These are phyloP conservation scores for Macrophya alboannulata DNA, from an alignment of 2,888 invertebrate species.

Conservation along the genomic window DNA sequence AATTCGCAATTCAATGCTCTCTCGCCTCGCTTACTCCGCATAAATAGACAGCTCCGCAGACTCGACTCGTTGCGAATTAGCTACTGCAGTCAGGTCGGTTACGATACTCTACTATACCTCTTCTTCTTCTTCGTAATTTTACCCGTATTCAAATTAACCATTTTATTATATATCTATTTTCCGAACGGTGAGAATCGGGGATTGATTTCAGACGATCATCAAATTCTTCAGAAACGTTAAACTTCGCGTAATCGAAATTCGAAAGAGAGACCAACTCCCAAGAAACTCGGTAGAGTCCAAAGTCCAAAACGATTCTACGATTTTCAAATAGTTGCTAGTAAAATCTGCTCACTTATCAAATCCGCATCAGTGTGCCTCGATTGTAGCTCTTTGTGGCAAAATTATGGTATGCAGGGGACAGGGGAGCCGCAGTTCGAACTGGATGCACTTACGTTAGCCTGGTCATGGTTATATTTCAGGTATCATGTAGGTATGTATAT, in stretches of 20 bases:
- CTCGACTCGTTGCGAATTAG: conserved; percentile 23
- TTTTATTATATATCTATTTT: no score
- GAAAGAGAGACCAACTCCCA: no score
- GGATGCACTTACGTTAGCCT: neutral
- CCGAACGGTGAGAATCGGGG: no score
- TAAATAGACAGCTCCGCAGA: conserved; percentile 69
- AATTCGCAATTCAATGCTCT: conserved; percentile 72
- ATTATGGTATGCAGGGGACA: neutral
- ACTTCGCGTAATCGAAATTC: no score
- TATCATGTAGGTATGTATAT: neutral
- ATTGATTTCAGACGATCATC: no score
- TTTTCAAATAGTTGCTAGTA: no score
- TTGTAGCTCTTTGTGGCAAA: no score
- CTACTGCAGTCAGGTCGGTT: neutral
- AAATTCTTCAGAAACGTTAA: no score
- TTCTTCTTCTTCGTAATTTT: neutral
- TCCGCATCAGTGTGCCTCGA: no score
- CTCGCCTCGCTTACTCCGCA: conserved; percentile 76
- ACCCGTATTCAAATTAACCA: neutral
- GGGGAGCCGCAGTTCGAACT: neutral
- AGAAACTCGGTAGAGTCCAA: no score
- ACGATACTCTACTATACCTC: neutral
- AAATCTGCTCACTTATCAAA: no score
- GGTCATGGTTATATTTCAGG: neutral
- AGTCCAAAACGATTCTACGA: no score